A percentile compares a stretch with the other conserved stretches of the same genome.
Conservation (phyloP, 2,888 invertebrate genomes). For the Calephelis perditalis region DNA sequence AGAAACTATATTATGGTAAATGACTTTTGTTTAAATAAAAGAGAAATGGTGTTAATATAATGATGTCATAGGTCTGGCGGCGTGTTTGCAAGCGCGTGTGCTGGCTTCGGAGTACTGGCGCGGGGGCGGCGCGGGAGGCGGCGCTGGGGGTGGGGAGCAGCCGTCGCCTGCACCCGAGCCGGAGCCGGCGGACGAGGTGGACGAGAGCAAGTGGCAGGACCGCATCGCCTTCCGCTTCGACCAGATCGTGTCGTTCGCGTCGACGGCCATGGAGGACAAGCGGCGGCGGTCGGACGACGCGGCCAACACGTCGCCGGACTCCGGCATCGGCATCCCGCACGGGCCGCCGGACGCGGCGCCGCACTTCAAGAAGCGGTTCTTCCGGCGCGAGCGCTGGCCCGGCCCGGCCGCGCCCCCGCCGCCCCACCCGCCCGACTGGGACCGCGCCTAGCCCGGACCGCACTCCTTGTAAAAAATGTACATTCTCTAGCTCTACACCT, state of each 20-base stretch:
- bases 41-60: not conserved
- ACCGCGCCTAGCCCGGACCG: conserved; percentile 38
- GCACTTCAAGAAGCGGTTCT: conserved; percentile 90
- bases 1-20: too few relatives aligned
- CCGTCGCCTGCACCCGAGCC: conserved; percentile 43
- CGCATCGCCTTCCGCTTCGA: conserved; percentile 96
- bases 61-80: conserved; percentile 82
- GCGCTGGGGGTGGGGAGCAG: conserved; percentile 41
- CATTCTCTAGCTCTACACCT: conserved; percentile 74
- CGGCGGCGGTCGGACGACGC: conserved; percentile 89
- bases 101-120: conserved; percentile 81
- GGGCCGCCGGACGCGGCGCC: conserved; percentile 37
- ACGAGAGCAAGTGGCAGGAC: conserved; percentile 94
- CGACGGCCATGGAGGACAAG: conserved; percentile 93
- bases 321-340: conserved; percentile 88
- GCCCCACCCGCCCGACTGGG: conserved; percentile 65
- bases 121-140: conserved; percentile 47
- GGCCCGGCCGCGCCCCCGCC: conserved; percentile 63
- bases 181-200: conserved; percentile 82
- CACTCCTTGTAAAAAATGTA: conserved; percentile 67
- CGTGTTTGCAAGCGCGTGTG: conserved; percentile 88
- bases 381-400: conserved; percentile 83
- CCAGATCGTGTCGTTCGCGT: conserved; percentile 94
- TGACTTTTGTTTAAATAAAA: too few relatives aligned
- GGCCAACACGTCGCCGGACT: conserved; percentile 92